Evolutionary conservation across 2,797 vertebrate genomes (phyloP), one percentile per base, ranked within the genome.

Genomic region (Protonibea diacanthus): DNA sequence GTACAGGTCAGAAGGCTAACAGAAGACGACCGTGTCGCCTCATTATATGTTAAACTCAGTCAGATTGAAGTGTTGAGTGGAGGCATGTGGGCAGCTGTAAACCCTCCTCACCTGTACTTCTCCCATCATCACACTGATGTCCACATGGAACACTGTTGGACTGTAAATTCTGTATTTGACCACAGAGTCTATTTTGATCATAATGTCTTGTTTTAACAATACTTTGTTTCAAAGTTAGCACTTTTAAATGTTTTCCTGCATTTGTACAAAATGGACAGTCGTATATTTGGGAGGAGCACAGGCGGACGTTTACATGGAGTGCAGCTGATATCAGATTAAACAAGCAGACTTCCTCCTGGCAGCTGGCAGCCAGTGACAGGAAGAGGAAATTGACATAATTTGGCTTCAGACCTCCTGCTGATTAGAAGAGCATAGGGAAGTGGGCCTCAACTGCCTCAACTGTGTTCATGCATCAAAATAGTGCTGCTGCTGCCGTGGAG

Each of bases 1-100:
- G 27, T 48, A 71, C 66, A 78, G 48, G 77, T 87, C 86, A 84
- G 82, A 80, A 78, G 60, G 64, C 52, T 76, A 82, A 88, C 81
- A 82, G 76, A 51, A 84, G 69, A 67, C 65, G 33, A 51, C 42
- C 3, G 44, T 4, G 51, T 56, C 51, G 6, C 2, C 61, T 75
- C n/a, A 20, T 55, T 52, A 2, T 27, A 44, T 6, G 5, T 44
- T 27, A 15, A 68, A 61, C 45, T 65, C 44, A 17, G n/a, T 52
- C 57, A 67, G 56, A 27, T 73, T 52, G 17, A 59, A 59, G 55
- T 20, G 21, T 64, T 52, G 27, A 44, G 48, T 63, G 40, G 51
- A 74, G 68, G 29, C 56, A 58, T 3, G 23, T 42, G 66, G 67
- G 68, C 67, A 13, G 58, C 63, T 64, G 44, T 47, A 68, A 61